Conservation (phyloP, 2,888 invertebrate genomes). For the Iselma pallidipennis region DNA sequence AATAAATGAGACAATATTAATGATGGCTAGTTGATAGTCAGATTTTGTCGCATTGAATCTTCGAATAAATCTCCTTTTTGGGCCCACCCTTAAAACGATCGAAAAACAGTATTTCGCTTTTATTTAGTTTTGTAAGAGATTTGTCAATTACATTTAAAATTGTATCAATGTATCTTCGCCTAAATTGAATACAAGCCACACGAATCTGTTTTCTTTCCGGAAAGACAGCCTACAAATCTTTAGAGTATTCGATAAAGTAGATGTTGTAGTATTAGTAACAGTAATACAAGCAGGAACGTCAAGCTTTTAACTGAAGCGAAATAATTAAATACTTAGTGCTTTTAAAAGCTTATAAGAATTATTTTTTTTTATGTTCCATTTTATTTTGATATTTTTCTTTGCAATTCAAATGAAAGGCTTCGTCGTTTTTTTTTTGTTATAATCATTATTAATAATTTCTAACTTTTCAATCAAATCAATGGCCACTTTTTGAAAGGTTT, state of each 20-base stretch:
- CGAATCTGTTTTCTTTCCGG: conserved; percentile 21
- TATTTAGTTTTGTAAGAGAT: conserved; percentile 1
- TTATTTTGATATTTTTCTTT: conserved; percentile 10
- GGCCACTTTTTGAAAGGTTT: background rate
- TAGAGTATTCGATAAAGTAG: conserved; percentile 14
- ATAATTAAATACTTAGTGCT: conserved; percentile 19
- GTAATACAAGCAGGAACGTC: too few species aligned
- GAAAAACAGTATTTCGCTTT: background rate
- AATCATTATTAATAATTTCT: background rate
- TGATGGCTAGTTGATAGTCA: background rate
- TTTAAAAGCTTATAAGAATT: conserved; percentile 6
- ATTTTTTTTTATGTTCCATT: conserved; percentile 11
- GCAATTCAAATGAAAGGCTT: background rate
- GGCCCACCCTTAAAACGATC: too few species aligned
- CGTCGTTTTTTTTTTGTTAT: background rate
- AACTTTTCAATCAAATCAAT: background rate
- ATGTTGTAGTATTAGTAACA: too few species aligned
- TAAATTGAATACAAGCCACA: conserved; percentile 24
- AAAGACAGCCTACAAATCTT: conserved; percentile 24
- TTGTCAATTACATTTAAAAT: conserved; percentile 18
- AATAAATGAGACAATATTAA: background rate
- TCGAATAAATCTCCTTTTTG: background rate
- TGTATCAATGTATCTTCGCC: conserved; percentile 14
- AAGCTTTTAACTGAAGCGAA: conserved; percentile 17
- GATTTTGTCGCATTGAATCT: background rate